Base-by-base conservation (phyloP, 2,888 invertebrate genomes). In the Venustoraphidia nigricollis region DNA sequence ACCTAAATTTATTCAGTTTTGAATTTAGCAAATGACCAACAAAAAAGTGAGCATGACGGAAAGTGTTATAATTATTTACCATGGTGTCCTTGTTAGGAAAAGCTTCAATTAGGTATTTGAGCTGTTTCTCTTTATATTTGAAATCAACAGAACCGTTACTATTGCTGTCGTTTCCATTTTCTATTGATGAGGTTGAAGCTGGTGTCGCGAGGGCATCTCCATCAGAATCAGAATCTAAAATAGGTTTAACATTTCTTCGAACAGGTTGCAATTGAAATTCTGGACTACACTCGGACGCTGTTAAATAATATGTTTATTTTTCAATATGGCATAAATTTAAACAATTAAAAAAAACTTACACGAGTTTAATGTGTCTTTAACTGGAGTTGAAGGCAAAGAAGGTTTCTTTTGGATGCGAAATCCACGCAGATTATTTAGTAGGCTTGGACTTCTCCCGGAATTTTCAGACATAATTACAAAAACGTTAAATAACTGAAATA, bases 341-440 rank as follows among this genome's bases (percentile, higher is more conserved):
- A 17, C 17, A 42, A 27, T n/a, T 14, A 42, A 14, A 17, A 42
- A 42, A 41, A 37, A 50, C 51, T 61, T 60, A 62, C 62, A 57
- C 53, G 56, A 51, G 49, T 56, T 55, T 45, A 57, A 52, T 50
- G 51, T 46, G 47, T 54, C 57, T 64, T 46, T 63, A 55, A 50
- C 65, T 41, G 52, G 47, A 35, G 37, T 44, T 65, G 60, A 62
- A 60, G 61, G 55, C 53, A 63, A 58, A 47, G 52, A 55, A 10
- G 66, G 69, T 67, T 77, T 80, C 64, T 75, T 79, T 63, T 81
- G 79, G 64, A 80, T 79, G 59, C 81, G 74, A 62, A 81, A 83
- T 61, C 76, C 79, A 58, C 81, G 71, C 56, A 83, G 68, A 65
- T 77, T 73, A 64, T 73, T 77, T 60, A 79, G 66, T 57, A 76